Evolutionary conservation across 2,888 invertebrate genomes (phyloP).

Genomic region (Eupelmus urozonus): DNA sequence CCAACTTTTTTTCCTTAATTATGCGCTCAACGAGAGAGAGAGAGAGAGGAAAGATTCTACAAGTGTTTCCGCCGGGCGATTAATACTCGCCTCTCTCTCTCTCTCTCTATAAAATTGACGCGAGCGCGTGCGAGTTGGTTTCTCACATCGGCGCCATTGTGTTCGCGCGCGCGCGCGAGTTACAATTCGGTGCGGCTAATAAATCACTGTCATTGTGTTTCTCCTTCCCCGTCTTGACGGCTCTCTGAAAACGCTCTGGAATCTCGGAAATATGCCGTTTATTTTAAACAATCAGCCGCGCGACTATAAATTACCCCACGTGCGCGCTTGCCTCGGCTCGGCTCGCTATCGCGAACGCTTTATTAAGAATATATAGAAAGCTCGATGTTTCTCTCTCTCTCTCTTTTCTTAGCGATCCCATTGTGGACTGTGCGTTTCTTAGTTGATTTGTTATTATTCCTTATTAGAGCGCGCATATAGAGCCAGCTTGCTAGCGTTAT

Average conservation of each 20-base stretch:
- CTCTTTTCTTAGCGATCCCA: not conserved
- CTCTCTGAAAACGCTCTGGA: conserved; percentile 50
- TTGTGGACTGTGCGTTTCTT: conserved; percentile 45
- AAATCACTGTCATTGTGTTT: conserved; percentile 65
- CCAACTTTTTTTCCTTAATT: conserved; percentile 2
- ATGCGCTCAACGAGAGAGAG: not conserved
- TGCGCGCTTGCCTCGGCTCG: not conserved
- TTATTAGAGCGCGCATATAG: conserved; percentile 37
- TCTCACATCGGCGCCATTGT: conserved; percentile 65
- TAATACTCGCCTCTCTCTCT: too few species aligned
- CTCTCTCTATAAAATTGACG: conserved; percentile 33
- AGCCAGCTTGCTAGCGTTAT: not conserved
- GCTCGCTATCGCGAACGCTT: conserved; percentile 22
- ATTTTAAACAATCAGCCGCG: conserved; percentile 55
- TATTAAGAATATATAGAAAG: conserved; percentile 41
- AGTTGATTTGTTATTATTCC: conserved; percentile 54
- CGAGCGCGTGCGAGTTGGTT: conserved; percentile 14
- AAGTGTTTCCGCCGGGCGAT: conserved; percentile 34
- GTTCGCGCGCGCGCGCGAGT: conserved; percentile 58
- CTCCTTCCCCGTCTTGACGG: conserved; percentile 13
- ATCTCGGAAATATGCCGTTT: conserved; percentile 58
- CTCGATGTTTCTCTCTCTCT: conserved; percentile 9
- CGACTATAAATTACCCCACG: conserved; percentile 43
- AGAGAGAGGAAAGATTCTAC: conserved; percentile 25
- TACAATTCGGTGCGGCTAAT: conserved; percentile 65